Percentiles rank a stretch among this genome's conserved stretches.
phyloP scores from a whole-genome alignment of 2,797 vertebrate genomes.

The Lagocephalus sceleratus region DNA sequence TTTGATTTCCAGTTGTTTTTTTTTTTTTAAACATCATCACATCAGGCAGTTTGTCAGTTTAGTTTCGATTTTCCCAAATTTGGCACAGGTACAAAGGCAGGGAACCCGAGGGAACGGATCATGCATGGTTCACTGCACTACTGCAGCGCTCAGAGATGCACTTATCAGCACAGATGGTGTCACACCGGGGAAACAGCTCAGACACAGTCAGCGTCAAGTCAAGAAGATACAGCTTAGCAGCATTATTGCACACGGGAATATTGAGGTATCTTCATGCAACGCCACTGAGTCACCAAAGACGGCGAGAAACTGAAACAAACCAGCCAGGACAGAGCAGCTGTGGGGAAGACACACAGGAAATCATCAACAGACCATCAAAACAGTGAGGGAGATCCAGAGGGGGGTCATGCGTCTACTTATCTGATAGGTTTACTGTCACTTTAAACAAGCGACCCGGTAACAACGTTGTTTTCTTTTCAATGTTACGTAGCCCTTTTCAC shows the following conservation, averaged over 20 bases:
- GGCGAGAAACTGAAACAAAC: slow-evolving; percentile 5
- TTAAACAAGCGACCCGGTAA: too few species aligned
- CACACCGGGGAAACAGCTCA: slow-evolving; percentile 11
- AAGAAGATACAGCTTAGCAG: slow-evolving; percentile 8
- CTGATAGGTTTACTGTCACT: too few species aligned
- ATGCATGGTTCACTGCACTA: slow-evolving; percentile 37
- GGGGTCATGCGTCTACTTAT: too few species aligned
- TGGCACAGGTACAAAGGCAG: slow-evolving; percentile 27
- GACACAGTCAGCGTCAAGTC: slow-evolving; percentile 24
- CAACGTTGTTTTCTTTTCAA: too few species aligned
- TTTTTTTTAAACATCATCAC: background rate
- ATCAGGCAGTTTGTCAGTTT: slow-evolving; percentile 1
- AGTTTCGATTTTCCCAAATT: slow-evolving; percentile 4
- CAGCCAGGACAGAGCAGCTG: slow-evolving; percentile 13
- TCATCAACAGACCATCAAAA: background rate
- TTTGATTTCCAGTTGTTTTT: too few species aligned
- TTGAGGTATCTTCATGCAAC: slow-evolving; percentile 32
- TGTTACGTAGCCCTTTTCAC: too few species aligned
- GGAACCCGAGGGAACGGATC: slow-evolving; percentile 16
- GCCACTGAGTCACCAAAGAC: slow-evolving; percentile 15
- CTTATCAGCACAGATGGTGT: slow-evolving; percentile 6
- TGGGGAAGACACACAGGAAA: slow-evolving; percentile 4
- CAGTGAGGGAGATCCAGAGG: too few species aligned
- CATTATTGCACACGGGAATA: slow-evolving; percentile 18
- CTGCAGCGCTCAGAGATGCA: slow-evolving; percentile 10